Percentiles rank a stretch among this genome's conserved stretches.
Conservation (phyloP, 2,797 vertebrate species). For the Pseudocheirus occidentalis region DNA sequence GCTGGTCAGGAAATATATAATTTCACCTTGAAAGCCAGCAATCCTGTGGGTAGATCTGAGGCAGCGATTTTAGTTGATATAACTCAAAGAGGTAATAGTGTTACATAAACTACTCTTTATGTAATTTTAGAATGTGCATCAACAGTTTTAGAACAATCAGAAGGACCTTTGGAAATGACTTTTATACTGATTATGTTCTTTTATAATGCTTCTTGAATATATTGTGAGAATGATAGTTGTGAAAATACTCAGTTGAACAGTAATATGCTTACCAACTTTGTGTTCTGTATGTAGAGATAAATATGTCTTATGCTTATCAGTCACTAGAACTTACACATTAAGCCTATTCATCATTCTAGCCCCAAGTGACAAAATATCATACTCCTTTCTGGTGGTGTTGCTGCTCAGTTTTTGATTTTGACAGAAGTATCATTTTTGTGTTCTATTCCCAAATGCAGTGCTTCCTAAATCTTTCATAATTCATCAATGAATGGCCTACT, state of each 20-base stretch:
- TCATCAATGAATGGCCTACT: neutral
- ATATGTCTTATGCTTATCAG: constrained; percentile 32
- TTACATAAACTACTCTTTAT: neutral
- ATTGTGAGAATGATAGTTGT: constrained; percentile 25
- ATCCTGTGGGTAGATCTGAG: constrained; percentile 80
- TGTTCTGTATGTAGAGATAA: neutral
- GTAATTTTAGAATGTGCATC: neutral
- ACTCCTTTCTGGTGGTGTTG: neutral
- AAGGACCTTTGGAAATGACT: neutral
- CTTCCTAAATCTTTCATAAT: neutral
- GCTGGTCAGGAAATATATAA: constrained; percentile 80
- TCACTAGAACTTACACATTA: constrained; percentile 3
- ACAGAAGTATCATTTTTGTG: neutral
- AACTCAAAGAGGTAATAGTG: constrained; percentile 82
- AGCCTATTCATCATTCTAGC: neutral
- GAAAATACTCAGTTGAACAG: neutral
- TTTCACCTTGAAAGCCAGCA: constrained; percentile 81
- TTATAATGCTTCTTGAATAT: neutral
- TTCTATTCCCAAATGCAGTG: neutral
- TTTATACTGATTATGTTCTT: constrained; percentile 42
- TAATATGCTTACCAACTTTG: neutral
- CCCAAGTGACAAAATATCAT: neutral
- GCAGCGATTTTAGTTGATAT: constrained; percentile 78
- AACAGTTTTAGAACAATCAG: neutral
- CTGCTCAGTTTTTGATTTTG: neutral